phyloP scores from a whole-genome alignment of 2,888 invertebrate species.

The Cantharis nigra region DNA sequence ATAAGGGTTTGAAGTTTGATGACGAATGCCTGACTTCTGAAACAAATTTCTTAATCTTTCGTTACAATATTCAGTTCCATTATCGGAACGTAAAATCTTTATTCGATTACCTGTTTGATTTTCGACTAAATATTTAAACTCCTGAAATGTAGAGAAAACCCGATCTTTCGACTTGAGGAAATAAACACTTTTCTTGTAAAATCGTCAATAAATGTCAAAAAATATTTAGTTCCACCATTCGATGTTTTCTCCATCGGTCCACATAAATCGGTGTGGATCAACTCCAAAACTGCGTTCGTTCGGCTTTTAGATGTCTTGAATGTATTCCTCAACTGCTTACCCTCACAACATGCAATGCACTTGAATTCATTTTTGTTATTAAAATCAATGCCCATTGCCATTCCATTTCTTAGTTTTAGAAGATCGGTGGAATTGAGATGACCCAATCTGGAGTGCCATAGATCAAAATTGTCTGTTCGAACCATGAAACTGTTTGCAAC shows the following conservation, averaged over 20 bases:
- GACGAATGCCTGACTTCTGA: constrained; percentile 36
- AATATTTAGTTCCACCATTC: constrained; percentile 35
- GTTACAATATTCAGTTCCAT: constrained; percentile 35
- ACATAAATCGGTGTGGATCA: constrained; percentile 7
- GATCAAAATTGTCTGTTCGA: no score
- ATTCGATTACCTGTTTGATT: constrained; percentile 39
- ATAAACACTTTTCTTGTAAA: constrained; percentile 15
- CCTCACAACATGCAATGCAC: no score
- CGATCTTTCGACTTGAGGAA: constrained; percentile 18
- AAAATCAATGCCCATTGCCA: no score
- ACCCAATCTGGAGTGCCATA: no score
- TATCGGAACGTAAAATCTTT: constrained; percentile 39
- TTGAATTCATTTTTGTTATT: no score
- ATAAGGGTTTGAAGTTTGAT: constrained; percentile 36
- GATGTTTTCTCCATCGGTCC: constrained; percentile 37
- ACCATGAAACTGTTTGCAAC: no score
- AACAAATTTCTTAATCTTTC: constrained; percentile 33
- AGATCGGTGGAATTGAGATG: no score
- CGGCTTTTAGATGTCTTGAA: no score
- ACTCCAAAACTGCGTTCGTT: no score
- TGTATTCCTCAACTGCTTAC: no score
- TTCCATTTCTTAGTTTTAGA: no score
- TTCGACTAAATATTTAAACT: constrained; percentile 41
- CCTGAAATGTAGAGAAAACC: constrained; percentile 32
- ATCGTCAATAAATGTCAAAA: constrained; percentile 44